Evolutionary conservation across 2,113 vertebrate genomes (phyloP), one percentile per base, ranked within the genome.

Genomic region (Podarcis raffonei): DNA sequence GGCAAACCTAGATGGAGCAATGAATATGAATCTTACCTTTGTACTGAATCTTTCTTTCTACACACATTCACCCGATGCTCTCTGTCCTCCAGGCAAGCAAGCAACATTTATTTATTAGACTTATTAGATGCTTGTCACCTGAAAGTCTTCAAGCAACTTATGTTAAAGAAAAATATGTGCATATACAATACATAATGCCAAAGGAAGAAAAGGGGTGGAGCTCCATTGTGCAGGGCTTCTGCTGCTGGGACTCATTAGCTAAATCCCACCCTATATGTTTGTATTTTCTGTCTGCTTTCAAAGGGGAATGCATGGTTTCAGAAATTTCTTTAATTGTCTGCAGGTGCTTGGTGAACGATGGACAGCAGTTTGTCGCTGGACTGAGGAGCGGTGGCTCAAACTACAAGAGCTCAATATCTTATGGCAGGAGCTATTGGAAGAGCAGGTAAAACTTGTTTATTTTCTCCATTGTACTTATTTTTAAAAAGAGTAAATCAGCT

Each of bases 311-410:
- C 57, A 66, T 62, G 48, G 0, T 0, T 57, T 92, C 18, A 42
- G 18, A 18, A 23, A 22, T 15, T 0, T 82, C 87, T 87, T 27
- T 78, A 89, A 22, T 57, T 91, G 78, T 87, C 74, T 71, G 39
- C 90, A 98, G 99, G 97, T 97, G 83, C 96, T 99, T n/a, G 99
- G 99, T 0, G 98, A 99, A 85, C 97, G 99, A 25, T 99, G 99
- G 99, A 99, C 98, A 3, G 98, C 98, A 0, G 99, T 99, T 92
- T 99, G 99, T 92, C 98, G 97, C 23, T 99, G 99, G 99, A 99
- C 99, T 1, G 99, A 99, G 88, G 98, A 99, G 81, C 96, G 97
- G 25, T 98, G 98, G 96, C 96, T 96, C 53, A 98, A 98, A 91
- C 92, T 99, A 76, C 98, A 99, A 91, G 98, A 99, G 83, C 96